phyloP scores from a whole-genome alignment of 2,888 invertebrate species.

The Quadroppia sp. region DNA sequence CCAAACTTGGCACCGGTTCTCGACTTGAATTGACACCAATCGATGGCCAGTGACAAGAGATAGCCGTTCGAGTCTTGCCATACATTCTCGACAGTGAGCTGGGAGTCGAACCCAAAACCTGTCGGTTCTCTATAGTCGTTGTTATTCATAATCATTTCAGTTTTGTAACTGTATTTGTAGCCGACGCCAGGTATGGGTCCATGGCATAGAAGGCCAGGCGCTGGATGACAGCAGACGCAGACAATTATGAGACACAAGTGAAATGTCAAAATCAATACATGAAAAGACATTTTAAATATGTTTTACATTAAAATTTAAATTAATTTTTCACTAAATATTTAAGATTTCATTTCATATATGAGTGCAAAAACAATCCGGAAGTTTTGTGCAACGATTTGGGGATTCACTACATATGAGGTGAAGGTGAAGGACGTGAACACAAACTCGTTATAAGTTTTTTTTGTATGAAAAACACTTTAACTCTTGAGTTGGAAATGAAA shows the following conservation, averaged over 20 bases:
- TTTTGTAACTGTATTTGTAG: slow-evolving; percentile 40
- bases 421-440: slow-evolving; percentile 1
- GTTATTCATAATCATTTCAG: slow-evolving; percentile 41
- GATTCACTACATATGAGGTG: background rate
- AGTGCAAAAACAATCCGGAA: slow-evolving; percentile 9
- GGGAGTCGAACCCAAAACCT: slow-evolving; percentile 36
- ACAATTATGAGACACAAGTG: slow-evolving; percentile 9
- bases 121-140: slow-evolving; percentile 43
- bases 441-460: slow-evolving; percentile 10
- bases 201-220: slow-evolving; percentile 41
- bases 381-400: background rate
- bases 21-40: slow-evolving; percentile 33
- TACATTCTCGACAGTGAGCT: slow-evolving; percentile 41
- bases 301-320: background rate
- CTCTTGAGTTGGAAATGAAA: no score
- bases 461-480: no score
- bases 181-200: slow-evolving; percentile 35
- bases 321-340: background rate
- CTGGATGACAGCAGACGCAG: slow-evolving; percentile 39
- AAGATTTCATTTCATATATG: background rate
- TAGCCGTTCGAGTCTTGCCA: slow-evolving; percentile 41
- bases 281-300: background rate
- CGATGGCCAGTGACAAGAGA: slow-evolving; percentile 28
- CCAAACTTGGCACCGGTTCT: slow-evolving; percentile 6
- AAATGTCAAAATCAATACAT: background rate